These are phyloP conservation scores for Esperia sulphurella DNA, from an alignment of 2,888 invertebrate genomes.

Conservation along the genomic window DNA sequence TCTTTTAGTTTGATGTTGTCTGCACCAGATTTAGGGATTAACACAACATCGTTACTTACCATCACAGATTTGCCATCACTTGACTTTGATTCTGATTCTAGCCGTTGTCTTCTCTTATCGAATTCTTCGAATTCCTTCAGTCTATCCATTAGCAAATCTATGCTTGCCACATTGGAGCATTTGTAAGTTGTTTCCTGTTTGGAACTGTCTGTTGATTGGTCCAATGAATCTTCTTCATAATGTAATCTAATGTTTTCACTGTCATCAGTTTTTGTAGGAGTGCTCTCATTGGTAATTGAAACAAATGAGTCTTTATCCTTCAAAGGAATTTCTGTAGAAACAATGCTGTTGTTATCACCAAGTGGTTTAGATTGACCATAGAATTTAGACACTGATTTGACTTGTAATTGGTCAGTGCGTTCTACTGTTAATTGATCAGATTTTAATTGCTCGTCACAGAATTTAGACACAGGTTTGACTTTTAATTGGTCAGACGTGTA, in stretches of 20 bases:
- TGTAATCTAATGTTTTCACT: slow-evolving; percentile 68
- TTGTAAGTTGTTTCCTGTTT: slow-evolving; percentile 60
- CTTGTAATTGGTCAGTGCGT: slow-evolving; percentile 49
- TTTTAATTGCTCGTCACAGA: slow-evolving; percentile 53
- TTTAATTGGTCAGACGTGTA: slow-evolving; percentile 39
- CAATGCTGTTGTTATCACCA: slow-evolving; percentile 54
- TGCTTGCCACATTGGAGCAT: slow-evolving; percentile 60
- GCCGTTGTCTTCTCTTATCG: slow-evolving; percentile 67
- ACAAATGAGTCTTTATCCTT: slow-evolving; percentile 52
- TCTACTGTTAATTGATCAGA: slow-evolving; percentile 26
- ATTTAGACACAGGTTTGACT: slow-evolving; percentile 55
- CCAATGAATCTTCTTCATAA: slow-evolving; percentile 65
- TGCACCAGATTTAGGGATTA: slow-evolving; percentile 68
- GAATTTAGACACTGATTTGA: slow-evolving; percentile 57
- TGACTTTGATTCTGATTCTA: slow-evolving; percentile 58
- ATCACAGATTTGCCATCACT: slow-evolving; percentile 61
- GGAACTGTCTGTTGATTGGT: slow-evolving; percentile 50
- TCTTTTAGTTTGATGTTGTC: slow-evolving; percentile 72
- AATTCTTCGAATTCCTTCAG: slow-evolving; percentile 73
- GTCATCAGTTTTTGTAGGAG: slow-evolving; percentile 65
- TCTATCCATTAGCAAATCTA: slow-evolving; percentile 73
- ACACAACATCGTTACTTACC: slow-evolving; percentile 71
- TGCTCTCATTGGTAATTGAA: slow-evolving; percentile 46
- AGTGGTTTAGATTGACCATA: slow-evolving; percentile 59
- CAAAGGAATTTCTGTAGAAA: slow-evolving; percentile 55